Evolutionary conservation across 1,140 invertebrate genomes (phyloP), one percentile per base, ranked within the genome.

Genomic region (Drosophila albomicans): DNA sequence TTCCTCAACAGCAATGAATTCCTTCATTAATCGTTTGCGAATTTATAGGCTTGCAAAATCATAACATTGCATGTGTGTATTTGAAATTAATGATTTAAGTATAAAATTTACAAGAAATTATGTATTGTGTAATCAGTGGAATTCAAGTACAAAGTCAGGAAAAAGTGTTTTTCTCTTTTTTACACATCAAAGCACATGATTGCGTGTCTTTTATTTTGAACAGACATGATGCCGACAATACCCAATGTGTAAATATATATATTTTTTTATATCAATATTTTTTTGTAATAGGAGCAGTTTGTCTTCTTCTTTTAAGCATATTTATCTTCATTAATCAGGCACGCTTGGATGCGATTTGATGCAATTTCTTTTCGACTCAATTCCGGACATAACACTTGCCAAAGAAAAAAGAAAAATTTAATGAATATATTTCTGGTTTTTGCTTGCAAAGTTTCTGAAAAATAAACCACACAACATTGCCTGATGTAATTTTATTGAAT

Each of bases 1-100:
- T 51, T 41, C 66, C 32, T 32, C 25, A 49, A 56, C 58, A 75
- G 66, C 58, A 75, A 75, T 75, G 66, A 75, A 57, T 41, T 43
- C 13, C 28, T 63, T 15, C 0, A 30, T 10, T n/a, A 25, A 57
- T 32, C 6, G 6, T 13, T 51, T 45, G 7, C 16, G 51, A 16
- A 57, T 75, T 70, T 75, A 75, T 70, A 75, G 28, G n/a, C 58
- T 51, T 43, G 4, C 16, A 5, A 6, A 57, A 32, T 48, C 30
- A 38, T 3, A 38, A 10, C 20, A 48, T 3, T 43, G 46, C 6
- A n/a, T 54, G 28, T 32, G 20, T 41, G 10, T 41, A 48, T 43
- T 48, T 48, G 1, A 28, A 20, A 41, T 25, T 41, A 13, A 32
- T 54, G 5, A 30, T 59, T 59, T 59, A 10, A 41, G 13, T 15